These are phyloP conservation scores for Lampris incognitus DNA, from an alignment of 2,113 vertebrate species.

Conservation along the genomic window DNA sequence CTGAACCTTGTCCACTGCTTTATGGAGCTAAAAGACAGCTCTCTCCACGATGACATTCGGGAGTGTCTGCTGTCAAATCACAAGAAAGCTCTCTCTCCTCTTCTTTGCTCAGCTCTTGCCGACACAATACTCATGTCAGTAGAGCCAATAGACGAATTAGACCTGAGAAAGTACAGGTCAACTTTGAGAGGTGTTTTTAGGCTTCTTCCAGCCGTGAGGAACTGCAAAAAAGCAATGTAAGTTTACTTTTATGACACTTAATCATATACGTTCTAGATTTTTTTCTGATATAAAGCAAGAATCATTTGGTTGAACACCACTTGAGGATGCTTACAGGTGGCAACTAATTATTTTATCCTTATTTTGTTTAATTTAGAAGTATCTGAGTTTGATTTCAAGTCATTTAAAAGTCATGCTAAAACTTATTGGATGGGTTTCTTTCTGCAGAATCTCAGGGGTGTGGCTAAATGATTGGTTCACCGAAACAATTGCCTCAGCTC, in stretches of 20 bases:
- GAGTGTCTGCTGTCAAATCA: constrained; percentile 18
- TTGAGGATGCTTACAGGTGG: too few species aligned
- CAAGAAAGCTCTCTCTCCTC: constrained; percentile 11
- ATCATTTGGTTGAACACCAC: too few species aligned
- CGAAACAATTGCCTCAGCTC: constrained; percentile 37
- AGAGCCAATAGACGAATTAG: constrained; percentile 37
- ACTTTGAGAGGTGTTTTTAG: constrained; percentile 22
- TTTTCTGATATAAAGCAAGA: not conserved
- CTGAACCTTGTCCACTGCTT: constrained; percentile 56
- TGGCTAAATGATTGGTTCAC: accelerated
- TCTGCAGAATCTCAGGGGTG: constrained; percentile 40
- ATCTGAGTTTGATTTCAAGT: not conserved
- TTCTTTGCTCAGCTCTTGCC: constrained; percentile 53
- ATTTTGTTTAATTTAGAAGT: not conserved
- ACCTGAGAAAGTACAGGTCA: constrained; percentile 33
- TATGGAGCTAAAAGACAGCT: constrained; percentile 38
- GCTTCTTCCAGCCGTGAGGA: constrained; percentile 48
- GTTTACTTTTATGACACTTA: not conserved
- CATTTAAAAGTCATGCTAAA: not conserved
- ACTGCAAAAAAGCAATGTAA: constrained; percentile 42
- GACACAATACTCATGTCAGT: constrained; percentile 37
- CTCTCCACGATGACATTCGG: constrained; percentile 14
- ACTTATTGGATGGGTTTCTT: not conserved
- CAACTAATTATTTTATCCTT: too few species aligned
- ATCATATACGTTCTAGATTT: not conserved